A percentile compares a stretch with the other conserved stretches of the same genome.
These are phyloP conservation scores for Aphidius gifuensis DNA, from an alignment of 1,140 invertebrate species.

Conservation along the genomic window DNA sequence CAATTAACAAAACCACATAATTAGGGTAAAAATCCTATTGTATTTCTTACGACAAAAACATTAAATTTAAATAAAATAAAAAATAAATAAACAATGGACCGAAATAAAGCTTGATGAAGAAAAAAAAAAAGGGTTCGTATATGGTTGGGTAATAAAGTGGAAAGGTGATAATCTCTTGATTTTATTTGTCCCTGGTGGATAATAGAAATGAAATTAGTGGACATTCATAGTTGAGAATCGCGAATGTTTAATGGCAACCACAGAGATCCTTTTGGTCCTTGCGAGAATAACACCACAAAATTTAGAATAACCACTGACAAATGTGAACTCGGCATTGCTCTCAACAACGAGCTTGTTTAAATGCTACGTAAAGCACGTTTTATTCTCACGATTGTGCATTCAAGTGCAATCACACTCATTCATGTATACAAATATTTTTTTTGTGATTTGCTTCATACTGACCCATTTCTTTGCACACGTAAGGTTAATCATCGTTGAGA, in stretches of 20 bases:
- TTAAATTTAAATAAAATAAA: neutral
- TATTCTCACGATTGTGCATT: no score
- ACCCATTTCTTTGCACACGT: no score
- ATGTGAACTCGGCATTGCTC: slow-evolving; percentile 10
- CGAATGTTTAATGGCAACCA: neutral
- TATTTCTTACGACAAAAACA: neutral
- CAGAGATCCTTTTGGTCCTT: slow-evolving; percentile 4
- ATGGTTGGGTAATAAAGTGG: no score
- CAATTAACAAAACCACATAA: slow-evolving; percentile 2
- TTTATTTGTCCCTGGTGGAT: slow-evolving; percentile 12
- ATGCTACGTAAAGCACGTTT: slow-evolving; percentile 10
- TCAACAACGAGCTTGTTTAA: neutral
- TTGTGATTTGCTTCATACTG: no score
- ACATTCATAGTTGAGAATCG: slow-evolving; percentile 5
- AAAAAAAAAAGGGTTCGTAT: neutral
- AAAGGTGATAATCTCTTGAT: slow-evolving; percentile 9
- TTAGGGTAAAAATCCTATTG: neutral
- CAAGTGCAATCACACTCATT: no score
- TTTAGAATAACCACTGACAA: slow-evolving; percentile 15
- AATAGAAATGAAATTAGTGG: slow-evolving; percentile 9
- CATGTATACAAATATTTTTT: no score
- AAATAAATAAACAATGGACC: no score
- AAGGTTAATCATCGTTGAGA: no score
- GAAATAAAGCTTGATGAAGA: no score
- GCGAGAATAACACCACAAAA: slow-evolving; percentile 11